Evolutionary conservation across 2,113 vertebrate genomes (phyloP), one percentile per base, ranked within the genome.

Genomic region (Sceloporus undulatus): DNA sequence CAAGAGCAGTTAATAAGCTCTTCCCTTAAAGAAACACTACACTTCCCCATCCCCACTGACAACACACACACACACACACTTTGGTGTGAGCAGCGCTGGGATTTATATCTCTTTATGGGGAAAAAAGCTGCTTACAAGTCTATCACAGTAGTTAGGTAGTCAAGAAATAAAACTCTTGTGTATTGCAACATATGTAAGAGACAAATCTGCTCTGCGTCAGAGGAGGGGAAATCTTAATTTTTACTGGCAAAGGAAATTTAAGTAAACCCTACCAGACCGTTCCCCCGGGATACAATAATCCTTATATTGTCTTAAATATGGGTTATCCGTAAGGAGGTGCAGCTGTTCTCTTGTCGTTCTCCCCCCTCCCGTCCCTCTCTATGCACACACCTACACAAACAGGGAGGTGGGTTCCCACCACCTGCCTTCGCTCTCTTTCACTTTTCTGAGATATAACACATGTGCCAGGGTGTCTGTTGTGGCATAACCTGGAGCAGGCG

Each of bases 1-100:
- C 78, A 84, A 65, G 89, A 95, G 93, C 94, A 90, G 94, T 94
- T 94, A 93, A 94, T 95, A 92, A 92, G 93, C 92, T 94, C 93
- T 90, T 87, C 76, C 91, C 91, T 94, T 95, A 95, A 95, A 96
- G 94, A 66, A 92, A 93, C 91, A 94, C 81, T 75, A 62, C 75
- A 87, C 92, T 92, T 89, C 83, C 75, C 27, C 18, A 59, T 40
- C 85, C 52, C 76, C 16, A 7, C 54, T 52, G 70, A 10, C 40
- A 25, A 16, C 56, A 5, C 9, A 25, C 29, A 3, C 9, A 3
- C 78, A 2, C n/a, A 14, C 13, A n/a, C 42, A 34, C 27, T 75
- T 85, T n/a, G 23, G 42, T 6, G 42, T 10, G 42, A 56, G 19
- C 29, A 14, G 5, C 27, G 11, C 29, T 77, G 9, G 10, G 19